Conservation (phyloP, 2,113 vertebrate genomes). For the Oryzias celebensis region DNA sequence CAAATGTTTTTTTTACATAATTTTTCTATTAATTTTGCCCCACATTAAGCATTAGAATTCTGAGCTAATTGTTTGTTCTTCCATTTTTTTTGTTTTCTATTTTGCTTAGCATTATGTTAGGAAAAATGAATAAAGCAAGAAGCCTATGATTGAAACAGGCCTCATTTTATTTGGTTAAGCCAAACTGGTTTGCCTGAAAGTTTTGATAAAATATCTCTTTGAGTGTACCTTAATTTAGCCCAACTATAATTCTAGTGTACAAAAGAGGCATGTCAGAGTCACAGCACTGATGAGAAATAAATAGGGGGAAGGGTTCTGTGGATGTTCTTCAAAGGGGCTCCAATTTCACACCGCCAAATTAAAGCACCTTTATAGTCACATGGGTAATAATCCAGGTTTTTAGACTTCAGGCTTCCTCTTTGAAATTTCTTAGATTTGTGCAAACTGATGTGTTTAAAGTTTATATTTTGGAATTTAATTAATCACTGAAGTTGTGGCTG, state of each 20-base stretch:
- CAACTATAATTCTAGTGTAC: constrained; percentile 34
- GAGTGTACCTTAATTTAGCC: constrained; percentile 48
- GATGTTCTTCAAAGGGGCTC: constrained; percentile 58
- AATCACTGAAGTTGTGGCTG: background rate
- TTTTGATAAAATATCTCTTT: constrained; percentile 49
- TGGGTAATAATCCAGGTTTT: constrained; percentile 34
- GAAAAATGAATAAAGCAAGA: constrained; percentile 11
- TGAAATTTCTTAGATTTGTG: constrained; percentile 24
- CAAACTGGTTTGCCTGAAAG: constrained; percentile 51
- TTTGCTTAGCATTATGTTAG: no score
- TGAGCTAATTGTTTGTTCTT: no score
- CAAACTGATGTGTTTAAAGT: constrained; percentile 11
- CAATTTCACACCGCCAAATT: constrained; percentile 68
- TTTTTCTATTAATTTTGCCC: no score
- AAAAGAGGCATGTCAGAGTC: constrained; percentile 48
- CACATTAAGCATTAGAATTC: no score
- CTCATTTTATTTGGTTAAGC: constrained; percentile 26
- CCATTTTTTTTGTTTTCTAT: no score
- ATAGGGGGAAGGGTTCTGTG: constrained; percentile 53
- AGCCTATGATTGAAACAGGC: constrained; percentile 30
- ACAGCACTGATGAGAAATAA: constrained; percentile 51
- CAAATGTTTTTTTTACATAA: no score
- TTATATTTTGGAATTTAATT: constrained; percentile 21
- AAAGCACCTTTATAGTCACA: constrained; percentile 50
- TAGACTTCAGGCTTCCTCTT: constrained; percentile 31